Evolutionary conservation across 2,113 vertebrate species (phyloP).

Genomic region (Grammomys dolichurus): DNA sequence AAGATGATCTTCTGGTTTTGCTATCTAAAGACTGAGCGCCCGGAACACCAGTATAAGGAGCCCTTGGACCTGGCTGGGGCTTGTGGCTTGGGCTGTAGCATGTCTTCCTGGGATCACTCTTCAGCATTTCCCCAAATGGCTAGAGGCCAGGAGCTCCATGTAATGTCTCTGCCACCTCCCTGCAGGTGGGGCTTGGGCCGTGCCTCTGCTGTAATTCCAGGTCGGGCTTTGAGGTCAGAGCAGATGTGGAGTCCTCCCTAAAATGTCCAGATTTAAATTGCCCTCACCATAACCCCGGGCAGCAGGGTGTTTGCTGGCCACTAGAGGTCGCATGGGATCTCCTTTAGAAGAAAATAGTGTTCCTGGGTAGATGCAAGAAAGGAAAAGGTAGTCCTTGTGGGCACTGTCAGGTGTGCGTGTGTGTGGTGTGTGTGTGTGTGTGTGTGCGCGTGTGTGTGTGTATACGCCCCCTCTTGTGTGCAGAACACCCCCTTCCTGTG

Average conservation of each 20-base stretch:
- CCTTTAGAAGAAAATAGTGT: neutral
- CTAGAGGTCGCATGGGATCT: conserved; percentile 84
- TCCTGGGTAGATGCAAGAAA: neutral
- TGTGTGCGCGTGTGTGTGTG: neutral
- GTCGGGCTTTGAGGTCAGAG: conserved; percentile 43
- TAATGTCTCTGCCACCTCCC: neutral
- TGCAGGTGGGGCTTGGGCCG: conserved; percentile 50
- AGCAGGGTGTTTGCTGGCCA: conserved; percentile 54
- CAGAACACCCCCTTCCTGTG: neutral
- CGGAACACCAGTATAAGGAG: neutral
- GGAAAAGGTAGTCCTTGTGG: neutral
- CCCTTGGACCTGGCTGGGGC: neutral
- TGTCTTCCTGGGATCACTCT: neutral
- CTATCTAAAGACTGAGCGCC: neutral
- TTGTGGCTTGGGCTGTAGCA: neutral
- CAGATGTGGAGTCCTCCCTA: conserved; percentile 48
- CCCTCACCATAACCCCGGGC: neutral
- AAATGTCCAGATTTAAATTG: conserved; percentile 56
- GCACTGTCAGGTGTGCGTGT: neutral
- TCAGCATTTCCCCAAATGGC: neutral
- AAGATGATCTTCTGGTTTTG: neutral
- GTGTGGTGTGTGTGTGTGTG: neutral
- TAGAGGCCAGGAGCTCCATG: neutral
- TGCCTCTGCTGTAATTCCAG: conserved; percentile 46
- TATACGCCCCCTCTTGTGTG: neutral